Conservation (phyloP, 2,888 invertebrate genomes). For the Archips crataeganus region DNA sequence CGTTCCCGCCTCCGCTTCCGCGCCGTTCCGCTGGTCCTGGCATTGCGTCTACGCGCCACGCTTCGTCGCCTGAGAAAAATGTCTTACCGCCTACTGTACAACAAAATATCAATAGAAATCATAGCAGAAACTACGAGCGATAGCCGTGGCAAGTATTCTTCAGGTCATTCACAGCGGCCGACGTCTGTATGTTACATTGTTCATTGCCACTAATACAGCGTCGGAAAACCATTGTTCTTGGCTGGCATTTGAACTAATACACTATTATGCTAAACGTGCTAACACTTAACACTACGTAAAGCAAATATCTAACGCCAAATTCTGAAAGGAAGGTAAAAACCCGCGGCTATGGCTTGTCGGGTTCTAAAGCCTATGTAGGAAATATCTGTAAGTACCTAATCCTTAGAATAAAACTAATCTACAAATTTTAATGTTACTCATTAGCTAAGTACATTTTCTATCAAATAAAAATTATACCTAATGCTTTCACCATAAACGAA, state of each 20-base stretch:
- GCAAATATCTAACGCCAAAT: neutral
- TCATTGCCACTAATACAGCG: slow-evolving; percentile 26
- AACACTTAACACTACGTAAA: slow-evolving; percentile 23
- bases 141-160: slow-evolving; percentile 51
- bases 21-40: slow-evolving; percentile 42
- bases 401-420: too few relatives aligned
- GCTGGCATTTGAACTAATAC: slow-evolving; percentile 29
- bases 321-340: neutral
- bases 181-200: slow-evolving; percentile 35
- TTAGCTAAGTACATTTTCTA: too few relatives aligned
- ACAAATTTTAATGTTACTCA: too few relatives aligned
- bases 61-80: slow-evolving; percentile 79
- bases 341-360: too few relatives aligned
- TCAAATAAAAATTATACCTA: too few relatives aligned
- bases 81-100: slow-evolving; percentile 53
- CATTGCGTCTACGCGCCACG: slow-evolving; percentile 63
- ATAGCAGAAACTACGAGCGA: slow-evolving; percentile 47
- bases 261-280: slow-evolving; percentile 28
- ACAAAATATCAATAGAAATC: slow-evolving; percentile 54
- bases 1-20: slow-evolving; percentile 59
- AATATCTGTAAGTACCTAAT: too few relatives aligned
- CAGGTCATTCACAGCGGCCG: slow-evolving; percentile 57
- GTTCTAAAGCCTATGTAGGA: too few relatives aligned
- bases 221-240: slow-evolving; percentile 29
- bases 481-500: too few relatives aligned